phyloP scores from a whole-genome alignment of 2,113 vertebrate genomes.

The Pandion haliaetus region DNA sequence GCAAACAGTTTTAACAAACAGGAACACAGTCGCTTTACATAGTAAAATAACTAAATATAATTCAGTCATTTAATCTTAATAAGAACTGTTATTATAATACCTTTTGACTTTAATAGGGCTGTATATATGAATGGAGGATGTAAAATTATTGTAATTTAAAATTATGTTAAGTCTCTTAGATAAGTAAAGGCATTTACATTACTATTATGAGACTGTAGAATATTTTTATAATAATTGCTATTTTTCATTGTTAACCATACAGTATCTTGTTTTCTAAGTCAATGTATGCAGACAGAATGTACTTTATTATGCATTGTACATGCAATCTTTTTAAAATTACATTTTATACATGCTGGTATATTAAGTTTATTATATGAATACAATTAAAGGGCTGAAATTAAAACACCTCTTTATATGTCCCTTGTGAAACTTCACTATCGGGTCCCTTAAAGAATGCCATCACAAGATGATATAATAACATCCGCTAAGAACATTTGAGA shows the following conservation, averaged over 20 bases:
- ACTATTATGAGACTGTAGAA: constrained; percentile 64
- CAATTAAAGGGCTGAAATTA: constrained; percentile 55
- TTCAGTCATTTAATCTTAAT: constrained; percentile 74
- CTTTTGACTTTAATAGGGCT: constrained; percentile 69
- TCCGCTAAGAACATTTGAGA: constrained; percentile 13
- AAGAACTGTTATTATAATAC: constrained; percentile 68
- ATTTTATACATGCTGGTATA: constrained; percentile 57
- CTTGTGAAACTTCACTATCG: constrained; percentile 25
- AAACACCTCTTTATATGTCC: constrained; percentile 21
- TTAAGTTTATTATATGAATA: constrained; percentile 57
- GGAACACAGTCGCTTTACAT: constrained; percentile 42
- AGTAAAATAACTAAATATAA: constrained; percentile 62
- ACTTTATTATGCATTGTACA: constrained; percentile 39
- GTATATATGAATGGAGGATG: constrained; percentile 58
- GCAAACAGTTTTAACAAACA: constrained; percentile 54
- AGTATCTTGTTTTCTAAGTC: constrained; percentile 73
- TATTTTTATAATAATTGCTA: constrained; percentile 75
- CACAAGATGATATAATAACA: not conserved
- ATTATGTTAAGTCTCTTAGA: constrained; percentile 71
- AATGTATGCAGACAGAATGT: constrained; percentile 54
- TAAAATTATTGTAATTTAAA: constrained; percentile 75
- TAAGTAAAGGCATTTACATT: constrained; percentile 69
- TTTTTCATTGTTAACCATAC: constrained; percentile 73
- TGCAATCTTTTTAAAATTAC: constrained; percentile 56
- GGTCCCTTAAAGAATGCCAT: not conserved